Percentiles rank a stretch among this genome's conserved stretches.
These are phyloP conservation scores for Poecilia wingei DNA, from an alignment of 2,797 vertebrate species.

Conservation along the genomic window DNA sequence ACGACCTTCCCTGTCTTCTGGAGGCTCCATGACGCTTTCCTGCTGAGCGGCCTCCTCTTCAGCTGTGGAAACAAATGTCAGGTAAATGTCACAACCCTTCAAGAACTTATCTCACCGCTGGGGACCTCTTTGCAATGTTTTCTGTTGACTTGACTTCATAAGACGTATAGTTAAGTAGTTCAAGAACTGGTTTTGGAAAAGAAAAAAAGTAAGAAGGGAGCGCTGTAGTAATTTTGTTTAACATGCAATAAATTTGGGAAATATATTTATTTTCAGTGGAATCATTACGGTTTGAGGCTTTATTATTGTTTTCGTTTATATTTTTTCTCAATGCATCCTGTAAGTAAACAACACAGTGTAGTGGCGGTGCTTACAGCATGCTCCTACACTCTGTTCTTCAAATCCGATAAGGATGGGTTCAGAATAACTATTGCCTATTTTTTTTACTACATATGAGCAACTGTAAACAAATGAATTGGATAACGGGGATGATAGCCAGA, in stretches of 20 bases:
- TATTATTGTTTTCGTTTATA: background rate
- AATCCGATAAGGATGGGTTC: background rate
- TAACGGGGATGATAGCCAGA: background rate
- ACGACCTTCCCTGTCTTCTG: conserved; percentile 83
- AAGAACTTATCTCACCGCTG: background rate
- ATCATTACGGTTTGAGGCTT: background rate
- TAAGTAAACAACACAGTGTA: background rate
- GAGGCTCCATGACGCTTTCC: conserved; percentile 84
- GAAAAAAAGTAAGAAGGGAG: background rate
- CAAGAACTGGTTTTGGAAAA: background rate
- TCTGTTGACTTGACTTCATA: background rate
- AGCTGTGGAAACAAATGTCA: conserved; percentile 17
- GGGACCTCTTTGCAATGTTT: background rate
- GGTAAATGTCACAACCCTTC: background rate
- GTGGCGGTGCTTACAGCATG: background rate
- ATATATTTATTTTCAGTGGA: background rate
- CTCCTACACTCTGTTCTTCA: background rate
- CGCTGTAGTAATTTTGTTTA: background rate
- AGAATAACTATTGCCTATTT: background rate
- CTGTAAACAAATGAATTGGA: background rate
- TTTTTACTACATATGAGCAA: background rate
- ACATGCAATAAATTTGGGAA: background rate
- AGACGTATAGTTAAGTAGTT: background rate
- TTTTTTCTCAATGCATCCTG: background rate
- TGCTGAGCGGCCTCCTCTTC: conserved; percentile 27